Evolutionary conservation across 2,888 invertebrate species (phyloP).

Genomic region (Julus scandinavius): DNA sequence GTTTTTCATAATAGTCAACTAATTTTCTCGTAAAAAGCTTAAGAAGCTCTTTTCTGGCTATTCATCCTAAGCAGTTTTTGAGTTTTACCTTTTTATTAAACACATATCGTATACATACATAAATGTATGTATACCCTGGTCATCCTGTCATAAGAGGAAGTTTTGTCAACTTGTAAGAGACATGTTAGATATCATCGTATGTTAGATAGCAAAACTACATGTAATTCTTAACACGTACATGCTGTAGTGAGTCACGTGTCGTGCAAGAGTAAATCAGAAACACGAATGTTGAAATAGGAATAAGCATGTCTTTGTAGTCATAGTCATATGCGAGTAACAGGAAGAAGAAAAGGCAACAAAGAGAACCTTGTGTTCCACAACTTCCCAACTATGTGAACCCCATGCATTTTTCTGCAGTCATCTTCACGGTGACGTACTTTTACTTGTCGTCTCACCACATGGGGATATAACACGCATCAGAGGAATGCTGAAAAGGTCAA

Average conservation of each 20-base stretch:
- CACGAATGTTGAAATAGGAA: not conserved
- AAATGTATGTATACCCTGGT: too few species aligned
- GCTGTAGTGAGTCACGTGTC: too few species aligned
- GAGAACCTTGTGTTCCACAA: not conserved
- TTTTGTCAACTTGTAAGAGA: too few species aligned
- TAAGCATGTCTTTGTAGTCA: not conserved
- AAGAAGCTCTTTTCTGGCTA: not conserved
- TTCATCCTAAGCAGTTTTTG: not conserved
- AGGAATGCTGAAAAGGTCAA: constrained; percentile 30
- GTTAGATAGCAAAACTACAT: too few species aligned
- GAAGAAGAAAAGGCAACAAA: constrained; percentile 45
- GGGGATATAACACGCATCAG: constrained; percentile 6
- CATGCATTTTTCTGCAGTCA: not conserved
- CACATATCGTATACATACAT: too few species aligned
- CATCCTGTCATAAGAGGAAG: too few species aligned
- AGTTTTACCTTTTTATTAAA: not conserved
- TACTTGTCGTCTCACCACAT: constrained; percentile 48
- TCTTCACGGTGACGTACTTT: constrained; percentile 36
- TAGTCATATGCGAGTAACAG: not conserved
- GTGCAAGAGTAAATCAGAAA: not conserved
- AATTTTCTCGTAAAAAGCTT: not conserved
- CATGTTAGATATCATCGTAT: too few species aligned
- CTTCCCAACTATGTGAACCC: not conserved
- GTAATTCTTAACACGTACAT: too few species aligned
- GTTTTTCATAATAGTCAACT: too few species aligned